These are phyloP conservation scores for Drosophila aldrichi DNA, from an alignment of 2,888 invertebrate genomes.

Conservation along the genomic window DNA sequence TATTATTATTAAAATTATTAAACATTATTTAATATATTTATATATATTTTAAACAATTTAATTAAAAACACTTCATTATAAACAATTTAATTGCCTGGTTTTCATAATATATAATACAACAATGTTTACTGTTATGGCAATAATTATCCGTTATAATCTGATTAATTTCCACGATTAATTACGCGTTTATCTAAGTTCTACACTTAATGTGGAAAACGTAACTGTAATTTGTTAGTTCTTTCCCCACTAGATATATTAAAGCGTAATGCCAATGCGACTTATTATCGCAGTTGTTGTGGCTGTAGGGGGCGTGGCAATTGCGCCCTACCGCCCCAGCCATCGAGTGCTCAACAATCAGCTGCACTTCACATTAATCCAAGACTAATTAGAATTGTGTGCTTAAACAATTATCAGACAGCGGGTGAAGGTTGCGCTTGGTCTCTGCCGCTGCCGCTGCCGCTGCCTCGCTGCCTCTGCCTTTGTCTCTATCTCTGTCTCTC, in stretches of 20 bases:
- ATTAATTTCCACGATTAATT: not conserved
- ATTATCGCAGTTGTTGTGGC: not conserved
- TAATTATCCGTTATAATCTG: not conserved
- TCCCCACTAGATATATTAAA: not conserved
- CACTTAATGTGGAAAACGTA: not conserved
- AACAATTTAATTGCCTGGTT: too few species aligned
- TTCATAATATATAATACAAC: too few species aligned
- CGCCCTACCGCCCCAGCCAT: not conserved
- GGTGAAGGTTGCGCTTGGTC: constrained; percentile 4
- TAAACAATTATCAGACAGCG: constrained; percentile 57
- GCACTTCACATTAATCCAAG: constrained; percentile 52
- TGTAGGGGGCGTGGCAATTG: not conserved
- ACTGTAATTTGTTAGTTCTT: not conserved
- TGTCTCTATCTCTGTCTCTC: not conserved
- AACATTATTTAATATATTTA: too few species aligned
- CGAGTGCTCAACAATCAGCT: constrained; percentile 35
- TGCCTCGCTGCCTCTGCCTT: not conserved
- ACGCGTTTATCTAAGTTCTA: not conserved
- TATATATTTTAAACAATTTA: too few species aligned
- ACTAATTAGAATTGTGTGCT: constrained; percentile 62
- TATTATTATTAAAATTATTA: too few species aligned
- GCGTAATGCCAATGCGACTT: not conserved
- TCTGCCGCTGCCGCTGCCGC: not conserved
- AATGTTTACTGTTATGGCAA: too few species aligned
- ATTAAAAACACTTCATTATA: too few species aligned